Percentiles rank a stretch among this genome's conserved stretches.
These are phyloP conservation scores for Eulithis testata DNA, from an alignment of 2,888 invertebrate genomes.

Conservation along the genomic window DNA sequence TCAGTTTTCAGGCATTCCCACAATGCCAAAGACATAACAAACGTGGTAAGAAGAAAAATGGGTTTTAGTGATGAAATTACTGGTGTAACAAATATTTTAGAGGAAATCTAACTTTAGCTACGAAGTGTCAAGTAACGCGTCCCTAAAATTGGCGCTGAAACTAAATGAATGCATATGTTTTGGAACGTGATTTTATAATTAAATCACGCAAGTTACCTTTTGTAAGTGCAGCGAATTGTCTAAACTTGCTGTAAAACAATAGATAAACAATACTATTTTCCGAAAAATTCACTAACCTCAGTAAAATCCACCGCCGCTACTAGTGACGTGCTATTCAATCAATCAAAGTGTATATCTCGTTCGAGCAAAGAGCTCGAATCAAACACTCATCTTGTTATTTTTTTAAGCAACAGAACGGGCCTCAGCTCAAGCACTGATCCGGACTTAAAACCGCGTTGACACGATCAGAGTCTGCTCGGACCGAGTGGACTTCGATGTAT, in stretches of 20 bases:
- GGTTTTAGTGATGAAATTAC: slow-evolving; percentile 44
- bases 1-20: slow-evolving; percentile 40
- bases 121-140: slow-evolving; percentile 75
- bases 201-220: slow-evolving; percentile 2
- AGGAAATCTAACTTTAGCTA: slow-evolving; percentile 61
- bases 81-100: slow-evolving; percentile 37
- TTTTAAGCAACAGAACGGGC: no score
- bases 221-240: slow-evolving; percentile 29
- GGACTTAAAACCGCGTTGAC: no score
- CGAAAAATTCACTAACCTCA: slow-evolving; percentile 75
- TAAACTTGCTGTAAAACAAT: slow-evolving; percentile 42
- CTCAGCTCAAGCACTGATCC: no score
- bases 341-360: no score
- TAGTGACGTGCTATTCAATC: not conserved
- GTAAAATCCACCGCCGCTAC: slow-evolving; percentile 62
- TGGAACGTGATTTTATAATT: slow-evolving; percentile 22
- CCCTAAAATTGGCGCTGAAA: slow-evolving; percentile 56
- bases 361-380: no score
- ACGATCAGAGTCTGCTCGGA: no score
- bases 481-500: no score
- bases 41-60: slow-evolving; percentile 1
- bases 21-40: slow-evolving; percentile 6
- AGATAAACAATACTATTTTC: slow-evolving; percentile 59
- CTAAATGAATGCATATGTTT: slow-evolving; percentile 65
- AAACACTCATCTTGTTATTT: no score